Conservation (phyloP, 2,888 invertebrate species). For the Micropterix aruncella region DNA sequence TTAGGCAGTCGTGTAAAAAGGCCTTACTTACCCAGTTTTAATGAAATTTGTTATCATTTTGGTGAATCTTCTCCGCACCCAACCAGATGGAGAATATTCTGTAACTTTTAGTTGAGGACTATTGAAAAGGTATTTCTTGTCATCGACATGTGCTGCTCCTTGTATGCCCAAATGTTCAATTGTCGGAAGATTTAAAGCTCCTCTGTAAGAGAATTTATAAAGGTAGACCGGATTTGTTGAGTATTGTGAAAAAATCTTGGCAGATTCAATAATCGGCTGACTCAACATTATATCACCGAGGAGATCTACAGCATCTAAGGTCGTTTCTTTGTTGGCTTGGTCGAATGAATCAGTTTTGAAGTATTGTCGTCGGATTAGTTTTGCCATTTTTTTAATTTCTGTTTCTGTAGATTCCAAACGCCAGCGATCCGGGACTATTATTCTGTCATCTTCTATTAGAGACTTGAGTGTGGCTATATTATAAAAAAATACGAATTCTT, state of each 20-base stretch:
- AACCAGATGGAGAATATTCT: not conserved
- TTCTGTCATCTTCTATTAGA: not conserved
- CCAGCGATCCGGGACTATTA: not conserved
- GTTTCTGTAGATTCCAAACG: not conserved
- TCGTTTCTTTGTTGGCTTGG: not conserved
- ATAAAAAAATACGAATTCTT: not conserved
- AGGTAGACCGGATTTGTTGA: not conserved
- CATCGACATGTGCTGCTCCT: not conserved
- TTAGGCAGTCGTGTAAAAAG: no score
- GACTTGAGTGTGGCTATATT: not conserved
- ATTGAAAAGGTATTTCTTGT: not conserved
- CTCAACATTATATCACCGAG: not conserved
- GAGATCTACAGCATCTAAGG: not conserved
- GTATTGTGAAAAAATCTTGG: not conserved
- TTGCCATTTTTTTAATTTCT: not conserved
- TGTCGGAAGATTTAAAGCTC: no score
- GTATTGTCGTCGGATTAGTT: not conserved
- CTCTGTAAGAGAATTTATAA: not conserved
- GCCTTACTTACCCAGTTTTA: not conserved
- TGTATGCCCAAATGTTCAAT: no score
- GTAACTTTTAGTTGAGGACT: not conserved
- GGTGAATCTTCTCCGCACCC: not conserved
- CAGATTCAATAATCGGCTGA: not conserved
- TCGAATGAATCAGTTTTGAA: not conserved
- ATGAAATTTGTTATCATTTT: not conserved